Evolutionary conservation across 2,113 vertebrate species (phyloP).

Genomic region (Notarius lentiginosus): DNA sequence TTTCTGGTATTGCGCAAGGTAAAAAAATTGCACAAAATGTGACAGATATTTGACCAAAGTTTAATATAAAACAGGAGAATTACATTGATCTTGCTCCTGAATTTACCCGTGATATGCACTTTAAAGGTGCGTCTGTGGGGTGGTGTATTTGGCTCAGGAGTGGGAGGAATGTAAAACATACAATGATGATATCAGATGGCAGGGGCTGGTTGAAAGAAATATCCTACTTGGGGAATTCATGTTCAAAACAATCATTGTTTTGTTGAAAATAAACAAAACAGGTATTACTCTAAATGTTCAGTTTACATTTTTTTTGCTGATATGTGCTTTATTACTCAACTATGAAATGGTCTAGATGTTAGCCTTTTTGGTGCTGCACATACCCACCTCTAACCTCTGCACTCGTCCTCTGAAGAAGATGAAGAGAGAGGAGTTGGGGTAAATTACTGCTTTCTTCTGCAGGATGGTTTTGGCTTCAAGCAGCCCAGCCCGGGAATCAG

Average conservation of each 20-base stretch:
- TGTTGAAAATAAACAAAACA: not conserved
- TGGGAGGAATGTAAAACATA: not conserved
- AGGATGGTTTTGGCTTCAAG: constrained; percentile 95
- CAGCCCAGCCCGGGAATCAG: constrained; percentile 85
- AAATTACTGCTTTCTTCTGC: constrained; percentile 90
- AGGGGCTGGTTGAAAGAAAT: not conserved
- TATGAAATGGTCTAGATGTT: not conserved
- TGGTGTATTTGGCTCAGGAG: not conserved
- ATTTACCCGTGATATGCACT: not conserved
- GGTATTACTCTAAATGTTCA: not conserved
- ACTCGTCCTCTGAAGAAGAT: constrained; percentile 98
- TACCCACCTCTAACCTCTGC: constrained; percentile 89
- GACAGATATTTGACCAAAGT: too few species aligned
- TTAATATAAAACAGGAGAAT: too few species aligned
- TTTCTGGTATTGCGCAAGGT: too few species aligned
- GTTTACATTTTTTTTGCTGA: not conserved
- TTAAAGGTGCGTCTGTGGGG: not conserved
- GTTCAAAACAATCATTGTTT: not conserved
- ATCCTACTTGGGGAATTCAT: not conserved
- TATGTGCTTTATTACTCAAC: not conserved
- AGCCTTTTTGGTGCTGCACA: not conserved
- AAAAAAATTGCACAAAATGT: too few species aligned
- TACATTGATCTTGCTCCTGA: too few species aligned
- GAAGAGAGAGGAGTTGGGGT: constrained; percentile 97
- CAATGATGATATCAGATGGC: not conserved